Base-by-base conservation (phyloP, 2,888 invertebrate species). In the Pegoplata infirma region DNA sequence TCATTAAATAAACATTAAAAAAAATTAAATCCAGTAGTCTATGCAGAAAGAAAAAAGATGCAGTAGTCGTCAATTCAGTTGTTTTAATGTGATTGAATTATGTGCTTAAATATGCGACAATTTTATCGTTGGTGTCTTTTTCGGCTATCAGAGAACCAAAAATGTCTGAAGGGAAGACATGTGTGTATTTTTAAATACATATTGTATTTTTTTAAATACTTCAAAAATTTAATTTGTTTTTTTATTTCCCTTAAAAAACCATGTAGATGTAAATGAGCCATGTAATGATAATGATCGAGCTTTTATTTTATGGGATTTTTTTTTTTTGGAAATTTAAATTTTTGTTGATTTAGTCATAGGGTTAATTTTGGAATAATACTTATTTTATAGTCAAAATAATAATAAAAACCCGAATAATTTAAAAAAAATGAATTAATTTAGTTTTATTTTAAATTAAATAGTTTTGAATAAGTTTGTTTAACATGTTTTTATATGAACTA, bases 301-400 rank as follows among this genome's bases (percentile, higher is more conserved):
- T 19, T 36, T 64, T 36, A 28, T 25, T 59, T 21, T 12, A 10
- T 32, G 46, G 32, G 25, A 8, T 59, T 2, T 44, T 17, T 55
- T 49, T 71, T 71, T 61, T 49, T 28, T n/a, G n/a, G n/a, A n/a
- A n/a, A 10, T 36, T 40, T 28, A 64, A 51, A 73, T 66, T 44
- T 44, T 66, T 58, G 49, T 58, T 16, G 64, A 58, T 73, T 73
- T 73, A 58, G 73, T 73, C 73, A 73, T 72, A 40, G 49, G 23
- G 56, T 64, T 63, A 64, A 49, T 49, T 58, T 19, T 64, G 36
- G 17, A 12, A 7, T 12, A 32, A 32, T 32, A 10, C 12, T 32
- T 28, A 6, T 2, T 32, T 32, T 32, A 10, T 32, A 10, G 8
- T 4, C 32, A 32, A 10, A 32, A 32, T 6, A 32, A 12, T 1